A percentile compares a stretch with the other conserved stretches of the same genome.
phyloP scores from a whole-genome alignment of 2,888 invertebrate genomes.

The Agrotis ipsilon region DNA sequence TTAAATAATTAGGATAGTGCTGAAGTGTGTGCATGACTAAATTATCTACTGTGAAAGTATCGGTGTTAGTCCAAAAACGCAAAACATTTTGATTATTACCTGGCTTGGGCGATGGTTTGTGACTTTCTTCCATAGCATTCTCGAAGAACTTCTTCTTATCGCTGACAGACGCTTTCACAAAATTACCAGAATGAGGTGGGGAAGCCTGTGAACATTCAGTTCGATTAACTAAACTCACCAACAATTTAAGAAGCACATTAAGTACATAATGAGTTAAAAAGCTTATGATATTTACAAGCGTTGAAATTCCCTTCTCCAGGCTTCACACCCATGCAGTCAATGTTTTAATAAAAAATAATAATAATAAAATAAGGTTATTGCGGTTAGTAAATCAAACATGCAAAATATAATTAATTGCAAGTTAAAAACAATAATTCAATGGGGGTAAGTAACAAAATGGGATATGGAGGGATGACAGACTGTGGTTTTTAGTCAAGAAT shows the following conservation, averaged over 20 bases:
- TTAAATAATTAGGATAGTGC: constrained; percentile 3
- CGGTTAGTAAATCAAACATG: constrained; percentile 84
- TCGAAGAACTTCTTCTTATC: constrained; percentile 99
- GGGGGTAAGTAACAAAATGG: constrained; percentile 82
- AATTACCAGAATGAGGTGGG: constrained; percentile 93
- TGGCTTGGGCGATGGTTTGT: constrained; percentile 96
- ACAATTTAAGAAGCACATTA: constrained; percentile 3
- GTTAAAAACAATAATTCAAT: constrained; percentile 79
- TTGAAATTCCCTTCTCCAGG: constrained; percentile 84
- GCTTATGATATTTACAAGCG: constrained; percentile 88
- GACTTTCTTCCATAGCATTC: constrained; percentile 98
- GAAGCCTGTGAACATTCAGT: constrained; percentile 86
- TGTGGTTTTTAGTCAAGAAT: constrained; percentile 81
- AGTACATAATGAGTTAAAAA: constrained; percentile 81
- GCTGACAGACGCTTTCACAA: constrained; percentile 96
- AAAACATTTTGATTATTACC: constrained; percentile 86
- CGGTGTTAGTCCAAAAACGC: neutral
- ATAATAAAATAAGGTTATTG: constrained; percentile 77
- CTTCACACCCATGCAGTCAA: constrained; percentile 89
- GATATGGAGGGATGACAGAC: constrained; percentile 80
- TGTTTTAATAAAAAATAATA: constrained; percentile 76
- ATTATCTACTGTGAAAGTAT: too few relatives aligned
- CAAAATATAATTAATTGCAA: constrained; percentile 88
- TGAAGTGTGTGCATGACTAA: neutral
- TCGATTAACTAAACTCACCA: constrained; percentile 59